Percentiles rank a stretch among this genome's conserved stretches.
Conservation (phyloP, 2,113 vertebrate species). For the Cichladusa arquata region DNA sequence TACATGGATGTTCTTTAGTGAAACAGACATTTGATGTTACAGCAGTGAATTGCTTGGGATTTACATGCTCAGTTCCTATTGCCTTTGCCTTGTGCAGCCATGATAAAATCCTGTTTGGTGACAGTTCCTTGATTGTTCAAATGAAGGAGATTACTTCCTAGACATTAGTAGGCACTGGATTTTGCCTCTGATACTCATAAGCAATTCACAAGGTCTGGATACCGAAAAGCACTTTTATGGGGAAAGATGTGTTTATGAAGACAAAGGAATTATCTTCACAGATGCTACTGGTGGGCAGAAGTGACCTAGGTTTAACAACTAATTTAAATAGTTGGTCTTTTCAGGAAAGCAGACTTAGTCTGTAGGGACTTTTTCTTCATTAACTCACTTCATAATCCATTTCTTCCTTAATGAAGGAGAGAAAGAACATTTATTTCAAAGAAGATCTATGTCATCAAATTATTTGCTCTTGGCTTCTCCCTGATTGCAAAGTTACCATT, state of each 20-base stretch:
- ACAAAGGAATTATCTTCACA: neutral
- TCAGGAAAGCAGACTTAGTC: neutral
- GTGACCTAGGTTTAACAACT: neutral
- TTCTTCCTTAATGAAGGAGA: neutral
- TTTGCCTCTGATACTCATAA: neutral
- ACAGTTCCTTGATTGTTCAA: neutral
- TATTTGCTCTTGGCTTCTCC: neutral
- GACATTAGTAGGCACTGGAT: neutral
- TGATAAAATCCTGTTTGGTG: neutral
- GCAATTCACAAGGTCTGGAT: neutral
- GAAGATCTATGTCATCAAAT: neutral
- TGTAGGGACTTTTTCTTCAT: neutral
- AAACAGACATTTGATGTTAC: neutral
- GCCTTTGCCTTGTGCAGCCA: neutral
- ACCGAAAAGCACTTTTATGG: neutral
- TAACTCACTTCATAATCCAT: neutral
- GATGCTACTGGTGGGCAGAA: neutral
- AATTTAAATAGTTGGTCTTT: neutral
- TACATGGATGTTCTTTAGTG: neutral
- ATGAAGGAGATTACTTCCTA: neutral
- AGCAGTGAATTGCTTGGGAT: neutral
- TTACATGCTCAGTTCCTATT: accelerated
- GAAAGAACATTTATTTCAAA: neutral
- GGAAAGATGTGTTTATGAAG: neutral
- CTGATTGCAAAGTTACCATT: neutral